Base-by-base conservation (phyloP, 2,888 invertebrate species). In the Lochmaea capreae region DNA sequence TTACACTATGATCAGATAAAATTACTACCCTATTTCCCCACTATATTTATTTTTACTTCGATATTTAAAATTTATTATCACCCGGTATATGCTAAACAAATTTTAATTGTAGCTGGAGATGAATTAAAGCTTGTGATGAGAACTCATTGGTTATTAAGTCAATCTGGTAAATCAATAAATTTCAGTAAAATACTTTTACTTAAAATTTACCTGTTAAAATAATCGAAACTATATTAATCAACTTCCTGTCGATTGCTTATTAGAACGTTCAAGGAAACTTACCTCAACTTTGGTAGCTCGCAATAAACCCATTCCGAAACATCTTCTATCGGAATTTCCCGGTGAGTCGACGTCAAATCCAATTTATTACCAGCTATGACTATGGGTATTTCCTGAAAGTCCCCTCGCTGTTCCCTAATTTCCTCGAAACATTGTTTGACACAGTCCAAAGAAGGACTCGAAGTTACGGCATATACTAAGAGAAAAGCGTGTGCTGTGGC, bases 401-500 rank as follows among this genome's bases (percentile, higher is more conserved):
- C 95, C 2, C 92, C 90, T 69, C 95, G 89, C 83, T 94, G 93
- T 82, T 96, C 95, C 78, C 93, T 90, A 77, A 96, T 94, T 88
- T 96, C 95, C 84, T 94, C 93, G 83, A 94, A 93, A 84, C 93
- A 93, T 80, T 92, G 90, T 84, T 93, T 93, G 75, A 94, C 91
- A 83, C 91, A 91, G 77, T 90, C 91, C 84, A 95, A 94, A 72
- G 93, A 94, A 66, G 92, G 89, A 73, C 90, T 90, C 67, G 94
- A 93, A 66, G 94, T 94, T 62, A 94, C 91, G 67, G 94, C 92
- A 86, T 96, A 97, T 22, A 97, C 96, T 74, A 97, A 89, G 71
- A 97, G 90, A 85, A 97, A 96, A 70, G 96, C 96, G 86, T 95
- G 94, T 52, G 96, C 96, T 3, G 94, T 95, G 54, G 95, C 93